Evolutionary conservation across 2,888 invertebrate genomes (phyloP), one percentile per base, ranked within the genome.

Genomic region (Parapristionchus giblindavisi): DNA sequence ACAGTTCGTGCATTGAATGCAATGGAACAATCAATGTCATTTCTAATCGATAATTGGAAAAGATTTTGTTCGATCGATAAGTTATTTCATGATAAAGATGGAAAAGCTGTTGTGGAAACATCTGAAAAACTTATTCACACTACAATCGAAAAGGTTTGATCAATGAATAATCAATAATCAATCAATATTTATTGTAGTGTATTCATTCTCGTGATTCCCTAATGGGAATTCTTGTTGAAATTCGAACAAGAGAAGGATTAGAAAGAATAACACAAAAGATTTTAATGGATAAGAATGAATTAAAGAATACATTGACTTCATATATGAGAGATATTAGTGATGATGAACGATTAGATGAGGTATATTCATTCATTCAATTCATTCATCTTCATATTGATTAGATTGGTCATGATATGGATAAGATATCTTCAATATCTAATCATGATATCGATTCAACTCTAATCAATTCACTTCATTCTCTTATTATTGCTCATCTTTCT

Each of bases 331-430:
- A 70, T 54, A 38, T 54, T 24, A 70, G 43, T 36, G 70, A 70
- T 17, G 70, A 70, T 24, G 70, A 70, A 27, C 52, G 70, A 54
- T 17, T 54, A 8, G 70, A 70, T 70, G 70, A 70, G 54, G 70
- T 70, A 14, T n/a, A n/a, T n/a, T n/a, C n/a, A n/a, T n/a, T n/a
- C n/a, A n/a, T n/a, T n/a, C n/a, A n/a, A n/a, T n/a, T n/a, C n/a
- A n/a, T n/a, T 65, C 40, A 6, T 17, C n/a, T 38, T 24, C 43
- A 6, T 38, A 8, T 40, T 4, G 6, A 6, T 54, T 54, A 70
- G 70, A 66, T 66, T 32, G 66, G 48, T 43, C 43, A 34, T 29
- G 66, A 66, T 24, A 36, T 51, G 32, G 66, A 51, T 66, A 17
- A 51, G n/a, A 27, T 66, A 29, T 48, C 48, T 6, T 32, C 17